These are phyloP conservation scores for Gambusia holbrooki DNA, from an alignment of 2,113 vertebrate species.

Conservation along the genomic window DNA sequence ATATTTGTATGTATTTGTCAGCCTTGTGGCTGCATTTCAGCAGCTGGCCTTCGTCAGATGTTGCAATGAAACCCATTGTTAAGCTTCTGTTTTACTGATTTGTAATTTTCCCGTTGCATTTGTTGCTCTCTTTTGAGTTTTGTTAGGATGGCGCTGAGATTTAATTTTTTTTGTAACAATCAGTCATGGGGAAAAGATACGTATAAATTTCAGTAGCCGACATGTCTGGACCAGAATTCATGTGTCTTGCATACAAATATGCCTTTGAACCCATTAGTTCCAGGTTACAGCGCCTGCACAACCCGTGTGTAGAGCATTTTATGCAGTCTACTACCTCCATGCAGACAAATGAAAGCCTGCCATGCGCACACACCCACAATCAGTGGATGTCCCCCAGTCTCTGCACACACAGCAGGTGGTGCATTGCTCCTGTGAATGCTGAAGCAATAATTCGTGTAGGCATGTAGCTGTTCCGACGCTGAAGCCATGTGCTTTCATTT, in stretches of 20 bases:
- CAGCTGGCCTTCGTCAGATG: slow-evolving; percentile 22
- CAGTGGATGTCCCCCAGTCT: slow-evolving; percentile 23
- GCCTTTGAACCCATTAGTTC: slow-evolving; percentile 7
- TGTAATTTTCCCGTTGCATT: neutral
- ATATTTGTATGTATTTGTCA: neutral
- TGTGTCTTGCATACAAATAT: slow-evolving; percentile 38
- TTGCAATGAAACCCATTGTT: slow-evolving; percentile 27
- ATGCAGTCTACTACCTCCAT: slow-evolving; percentile 24
- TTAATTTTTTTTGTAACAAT: neutral
- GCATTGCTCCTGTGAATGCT: slow-evolving; percentile 34
- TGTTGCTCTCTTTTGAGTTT: neutral
- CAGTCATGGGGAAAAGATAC: neutral
- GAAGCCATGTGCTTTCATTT: slow-evolving; percentile 38
- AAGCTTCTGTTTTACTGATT: neutral
- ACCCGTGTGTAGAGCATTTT: slow-evolving; percentile 30
- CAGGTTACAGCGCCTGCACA: slow-evolving; percentile 26
- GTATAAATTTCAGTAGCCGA: neutral
- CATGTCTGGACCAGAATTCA: slow-evolving; percentile 37
- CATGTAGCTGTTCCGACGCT: neutral
- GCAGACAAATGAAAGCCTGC: slow-evolving; percentile 36
- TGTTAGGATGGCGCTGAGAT: neutral
- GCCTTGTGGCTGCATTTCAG: slow-evolving; percentile 32
- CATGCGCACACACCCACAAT: slow-evolving; percentile 26
- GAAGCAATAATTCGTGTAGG: slow-evolving; percentile 6
- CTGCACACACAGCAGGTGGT: slow-evolving; percentile 53